Base-by-base conservation (phyloP, 2,113 vertebrate genomes). In the Campylorhamphus procurvoides region DNA sequence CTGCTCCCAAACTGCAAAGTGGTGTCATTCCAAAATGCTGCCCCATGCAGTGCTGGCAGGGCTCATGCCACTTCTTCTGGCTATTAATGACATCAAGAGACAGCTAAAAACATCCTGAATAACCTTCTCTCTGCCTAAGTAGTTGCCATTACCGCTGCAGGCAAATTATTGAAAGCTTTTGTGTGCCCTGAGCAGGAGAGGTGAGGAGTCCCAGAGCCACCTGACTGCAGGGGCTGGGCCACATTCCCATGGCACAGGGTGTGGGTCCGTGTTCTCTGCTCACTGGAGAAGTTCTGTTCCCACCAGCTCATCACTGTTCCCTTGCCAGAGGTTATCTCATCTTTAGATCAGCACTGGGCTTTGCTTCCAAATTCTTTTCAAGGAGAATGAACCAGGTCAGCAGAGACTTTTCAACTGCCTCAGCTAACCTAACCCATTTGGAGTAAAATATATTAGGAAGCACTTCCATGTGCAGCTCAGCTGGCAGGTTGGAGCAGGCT, bases 321-420 rank as follows among this genome's bases (percentile, higher is more conserved):
- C 71, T 80, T 73, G 59, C 71, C n/a, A 92, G 79, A 27, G 71
- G 72, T 96, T 81, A 19, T 63, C 89, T 18, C 68, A 24, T 50
- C 90, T 76, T 69, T 47, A 58, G 22, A 62, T 93, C 90, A 76
- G 79, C 67, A 6, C 75, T 18, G 64, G 68, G 80, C 52, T 93
- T 78, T 25, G 87, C 83, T 94, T 94, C 73, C 90, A 87, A 37
- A 59, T 84, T 83, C 84, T 84, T 64, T 74, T 92, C 76, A 94
- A 89, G 91, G 91, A 78, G 96, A 95, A 84, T 6, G 80, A 96
- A 73, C 93, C 84, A 44, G 84, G 77, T 94, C 93, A 96, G 95
- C 94, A 92, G 68, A 89, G 93, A 78, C 86, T 89, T 93, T 84
- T 53, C 56, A 71, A 33, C 35, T 77, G 76, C 92, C 67, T 80